phyloP scores from a whole-genome alignment of 1,140 invertebrate genomes.

The Neodiprion virginianus region DNA sequence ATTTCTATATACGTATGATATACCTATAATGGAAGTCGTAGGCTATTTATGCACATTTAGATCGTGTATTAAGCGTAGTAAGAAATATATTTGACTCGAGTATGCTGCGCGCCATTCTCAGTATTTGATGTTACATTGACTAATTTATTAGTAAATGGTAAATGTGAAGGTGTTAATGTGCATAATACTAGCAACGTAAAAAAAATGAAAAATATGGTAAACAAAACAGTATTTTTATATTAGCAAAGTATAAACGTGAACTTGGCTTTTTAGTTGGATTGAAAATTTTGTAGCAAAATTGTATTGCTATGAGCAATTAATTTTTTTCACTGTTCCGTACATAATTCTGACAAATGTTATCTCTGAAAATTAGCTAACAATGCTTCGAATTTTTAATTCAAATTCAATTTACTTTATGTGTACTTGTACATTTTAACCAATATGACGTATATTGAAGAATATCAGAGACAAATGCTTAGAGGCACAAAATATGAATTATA shows the following conservation, averaged over 20 bases:
- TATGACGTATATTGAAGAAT: neutral
- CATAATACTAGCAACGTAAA: constrained; percentile 39
- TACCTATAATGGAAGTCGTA: too few species aligned
- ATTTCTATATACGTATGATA: too few species aligned
- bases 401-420: too few species aligned
- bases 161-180: constrained; percentile 20
- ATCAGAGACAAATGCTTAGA: neutral
- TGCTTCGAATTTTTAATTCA: too few species aligned
- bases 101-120: constrained; percentile 20
- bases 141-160: neutral
- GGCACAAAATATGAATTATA: neutral
- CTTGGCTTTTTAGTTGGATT: neutral
- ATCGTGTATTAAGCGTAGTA: too few species aligned
- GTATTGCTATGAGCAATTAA: neutral
- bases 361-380: too few species aligned
- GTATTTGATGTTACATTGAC: constrained; percentile 14
- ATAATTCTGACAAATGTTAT: too few species aligned
- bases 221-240: constrained; percentile 56
- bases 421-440: neutral
- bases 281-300: neutral
- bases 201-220: constrained; percentile 38
- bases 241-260: constrained; percentile 26
- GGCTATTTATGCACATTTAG: too few species aligned
- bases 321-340: too few species aligned
- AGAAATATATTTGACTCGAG: too few species aligned